Base-by-base conservation (phyloP, 1,140 invertebrate species). In the Drosophila tristis region DNA sequence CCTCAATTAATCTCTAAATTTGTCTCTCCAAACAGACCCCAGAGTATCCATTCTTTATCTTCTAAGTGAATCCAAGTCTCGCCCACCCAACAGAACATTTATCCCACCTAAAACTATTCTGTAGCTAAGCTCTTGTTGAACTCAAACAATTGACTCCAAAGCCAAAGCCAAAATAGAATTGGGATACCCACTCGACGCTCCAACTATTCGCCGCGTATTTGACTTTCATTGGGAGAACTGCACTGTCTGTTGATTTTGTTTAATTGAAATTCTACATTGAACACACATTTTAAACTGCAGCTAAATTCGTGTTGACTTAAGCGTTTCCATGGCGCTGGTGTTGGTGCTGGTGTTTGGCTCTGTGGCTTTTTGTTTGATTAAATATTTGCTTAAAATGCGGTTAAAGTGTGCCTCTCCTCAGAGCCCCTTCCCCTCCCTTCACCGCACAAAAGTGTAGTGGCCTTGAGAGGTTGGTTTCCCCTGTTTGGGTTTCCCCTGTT, bases 221-320 rank as follows among this genome's bases (percentile, higher is more conserved):
- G 62, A 65, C 54, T 58, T 59, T 61, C 65, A 59, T 62, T 43
- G 49, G 20, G n/a, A 23, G 42, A 53, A 63, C 57, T 29, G 44
- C 43, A 44, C 39, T 47, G 51, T 49, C 50, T 86, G 82, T 87
- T 78, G 74, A 49, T 59, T 75, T 49, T 71, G 74, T 61, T 71
- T 86, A 87, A 85, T 85, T 85, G 64, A 51, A 87, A 81, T 74
- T 74, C 23, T 20, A 72, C 54, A 73, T 54, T 39, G 23, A 57
- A 50, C 29, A 8, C 35, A n/a, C 35, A n/a, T 31, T 25, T 66
- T 65, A 66, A 44, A 44, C 55, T 25, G 64, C 59, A 54, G 54
- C 43, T 59, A 39, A 64, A 63, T 44, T 77, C 15, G 13, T 67
- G 56, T 62, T 58, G 31, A 57, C 47, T 78, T 39, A 20, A 59